Base-by-base conservation (phyloP, 2,113 vertebrate species). In the Actenoides lindsayi region DNA sequence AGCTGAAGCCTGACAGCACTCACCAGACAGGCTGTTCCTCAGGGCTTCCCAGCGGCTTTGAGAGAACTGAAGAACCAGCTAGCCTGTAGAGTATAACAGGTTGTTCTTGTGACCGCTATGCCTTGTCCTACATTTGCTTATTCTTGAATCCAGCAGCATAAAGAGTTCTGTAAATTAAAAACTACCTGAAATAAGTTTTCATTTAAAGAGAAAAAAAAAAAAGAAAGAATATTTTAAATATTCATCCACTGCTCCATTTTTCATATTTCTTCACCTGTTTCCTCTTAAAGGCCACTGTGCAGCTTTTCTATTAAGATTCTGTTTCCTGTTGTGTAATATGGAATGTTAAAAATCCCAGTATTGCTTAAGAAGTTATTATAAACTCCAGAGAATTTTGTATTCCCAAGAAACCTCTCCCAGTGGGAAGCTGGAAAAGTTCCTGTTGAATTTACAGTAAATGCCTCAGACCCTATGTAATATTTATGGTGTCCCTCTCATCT, bases 311-410 rank as follows among this genome's bases (percentile, higher is more conserved):
- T 84, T 96, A 95, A 86, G 80, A 83, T 92, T 93, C 78, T 87
- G 82, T 85, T 97, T 97, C 92, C 95, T 96, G 89, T 97, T 95
- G 70, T 95, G 87, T 96, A 71, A 93, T 90, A 89, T n/a, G 92
- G 95, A 96, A 97, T 95, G 95, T 80, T 81, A 96, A 97, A 95
- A 95, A 96, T 97, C 92, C 60, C 64, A 75, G 0, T 81, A 94
- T 96, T 53, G 0, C 67, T 93, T 84, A 81, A 94, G 68, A 96
- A 94, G 90, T 91, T 89, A 70, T 91, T 96, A 85, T 75, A 93
- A 85, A 89, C 93, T 89, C 83, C 70, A 82, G 91, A 91, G 82
- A 90, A 68, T 80, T 92, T 94, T 95, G 80, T 92, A 63, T 87
- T 96, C 91, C 69, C 91, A 93, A 92, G 93, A 95, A 96, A 94